Evolutionary conservation across 2,888 invertebrate genomes (phyloP).

Genomic region (Trachelus tabidus): DNA sequence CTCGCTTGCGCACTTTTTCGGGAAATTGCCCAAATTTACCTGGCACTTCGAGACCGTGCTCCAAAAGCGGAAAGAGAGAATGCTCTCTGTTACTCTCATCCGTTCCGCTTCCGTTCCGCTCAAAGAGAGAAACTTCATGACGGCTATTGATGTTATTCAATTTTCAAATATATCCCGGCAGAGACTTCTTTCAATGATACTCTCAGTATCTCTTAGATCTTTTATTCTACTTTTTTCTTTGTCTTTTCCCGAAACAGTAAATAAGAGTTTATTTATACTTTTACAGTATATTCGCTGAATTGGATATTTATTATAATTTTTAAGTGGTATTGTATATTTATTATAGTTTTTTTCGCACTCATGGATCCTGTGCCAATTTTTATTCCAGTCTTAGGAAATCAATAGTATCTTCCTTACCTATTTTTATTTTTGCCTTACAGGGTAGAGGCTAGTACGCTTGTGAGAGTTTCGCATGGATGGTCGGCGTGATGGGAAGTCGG

Average conservation of each 20-base stretch:
- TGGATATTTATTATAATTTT: not conserved
- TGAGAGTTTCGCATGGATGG: slow-evolving; percentile 8
- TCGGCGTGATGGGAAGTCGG: slow-evolving; percentile 55
- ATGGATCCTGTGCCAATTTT: not conserved
- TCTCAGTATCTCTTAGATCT: not conserved
- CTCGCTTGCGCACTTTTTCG: slow-evolving; percentile 45
- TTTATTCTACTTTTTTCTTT: not conserved
- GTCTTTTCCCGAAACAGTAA: not conserved
- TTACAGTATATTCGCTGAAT: not conserved
- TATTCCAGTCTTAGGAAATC: not conserved
- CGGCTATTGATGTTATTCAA: slow-evolving; percentile 9
- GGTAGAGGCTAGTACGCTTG: not conserved
- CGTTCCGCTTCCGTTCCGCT: slow-evolving; percentile 45
- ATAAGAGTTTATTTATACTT: not conserved
- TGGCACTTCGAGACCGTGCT: slow-evolving; percentile 26
- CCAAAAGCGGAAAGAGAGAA: slow-evolving; percentile 2
- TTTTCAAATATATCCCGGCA: not conserved
- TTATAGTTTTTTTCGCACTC: not conserved
- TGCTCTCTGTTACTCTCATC: slow-evolving; percentile 27
- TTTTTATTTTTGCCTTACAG: not conserved
- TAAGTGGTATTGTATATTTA: not conserved
- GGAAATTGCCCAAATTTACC: slow-evolving; percentile 32
- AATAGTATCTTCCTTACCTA: not conserved
- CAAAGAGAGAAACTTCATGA: slow-evolving; percentile 12
- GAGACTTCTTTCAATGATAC: not conserved